Evolutionary conservation across 2,113 vertebrate genomes (phyloP).

Genomic region (Hemichromis elongatus): DNA sequence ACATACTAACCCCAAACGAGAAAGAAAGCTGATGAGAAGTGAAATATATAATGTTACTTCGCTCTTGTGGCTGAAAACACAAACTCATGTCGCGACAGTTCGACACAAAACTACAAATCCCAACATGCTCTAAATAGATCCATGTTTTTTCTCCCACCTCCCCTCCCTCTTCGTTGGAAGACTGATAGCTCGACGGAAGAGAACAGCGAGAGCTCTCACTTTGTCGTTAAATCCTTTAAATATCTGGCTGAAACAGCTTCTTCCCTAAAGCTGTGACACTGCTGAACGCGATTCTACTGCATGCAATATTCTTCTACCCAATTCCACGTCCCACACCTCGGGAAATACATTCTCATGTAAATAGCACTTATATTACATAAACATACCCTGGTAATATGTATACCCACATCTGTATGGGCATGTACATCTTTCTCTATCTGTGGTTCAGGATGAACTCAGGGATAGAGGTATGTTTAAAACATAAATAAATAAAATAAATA

Average conservation of each 20-base stretch:
- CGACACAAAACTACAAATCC: slow-evolving; percentile 56
- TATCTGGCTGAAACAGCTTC: background rate
- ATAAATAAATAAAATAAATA: background rate
- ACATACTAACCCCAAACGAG: background rate
- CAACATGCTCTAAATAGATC: background rate
- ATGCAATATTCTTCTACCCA: background rate
- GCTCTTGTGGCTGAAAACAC: background rate
- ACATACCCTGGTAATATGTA: background rate
- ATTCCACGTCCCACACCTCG: fast-evolving
- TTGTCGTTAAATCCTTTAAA: background rate
- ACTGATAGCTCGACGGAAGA: background rate
- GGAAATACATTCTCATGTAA: background rate
- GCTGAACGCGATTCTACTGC: background rate
- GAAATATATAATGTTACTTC: background rate
- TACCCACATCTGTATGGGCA: background rate
- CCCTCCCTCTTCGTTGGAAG: background rate
- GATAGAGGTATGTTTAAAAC: background rate
- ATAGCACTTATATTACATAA: background rate
- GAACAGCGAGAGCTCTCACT: slow-evolving; percentile 13
- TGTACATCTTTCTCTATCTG: background rate
- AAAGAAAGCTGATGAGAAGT: fast-evolving
- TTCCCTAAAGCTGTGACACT: background rate
- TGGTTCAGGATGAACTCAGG: background rate
- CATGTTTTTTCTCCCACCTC: background rate
- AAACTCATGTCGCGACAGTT: background rate